Evolutionary conservation across 2,797 vertebrate genomes (phyloP).

Genomic region (Hirundo rustica): DNA sequence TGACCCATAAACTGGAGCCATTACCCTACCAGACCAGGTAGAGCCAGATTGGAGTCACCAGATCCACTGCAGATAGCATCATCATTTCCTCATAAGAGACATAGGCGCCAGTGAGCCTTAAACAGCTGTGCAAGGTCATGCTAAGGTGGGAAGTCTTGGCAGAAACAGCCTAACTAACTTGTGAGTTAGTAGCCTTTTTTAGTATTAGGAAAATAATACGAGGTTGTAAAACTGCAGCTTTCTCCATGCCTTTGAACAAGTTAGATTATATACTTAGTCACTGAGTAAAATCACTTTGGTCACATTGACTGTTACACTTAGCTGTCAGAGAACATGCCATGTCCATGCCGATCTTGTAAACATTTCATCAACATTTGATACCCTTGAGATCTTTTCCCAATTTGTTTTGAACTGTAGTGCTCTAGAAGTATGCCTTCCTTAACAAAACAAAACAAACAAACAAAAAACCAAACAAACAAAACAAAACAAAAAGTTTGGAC

Average conservation of each 20-base stretch:
- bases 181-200: not conserved
- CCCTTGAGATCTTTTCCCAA: not conserved
- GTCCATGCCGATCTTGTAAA: not conserved
- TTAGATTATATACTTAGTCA: not conserved
- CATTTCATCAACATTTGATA: not conserved
- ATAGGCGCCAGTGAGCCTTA: not conserved
- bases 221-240: not conserved
- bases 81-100: not conserved
- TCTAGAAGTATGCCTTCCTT: not conserved
- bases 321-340: not conserved
- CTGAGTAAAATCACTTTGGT: not conserved
- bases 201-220: not conserved
- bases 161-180: not conserved
- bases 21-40: not conserved
- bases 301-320: not conserved
- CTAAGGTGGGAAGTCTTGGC: not conserved
- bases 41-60: not conserved
- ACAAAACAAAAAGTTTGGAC: not conserved
- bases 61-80: not conserved
- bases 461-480: too few relatives aligned
- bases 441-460: too few relatives aligned
- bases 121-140: not conserved
- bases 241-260: not conserved
- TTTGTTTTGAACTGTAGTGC: not conserved
- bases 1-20: not conserved